Conservation (phyloP, 2,888 invertebrate genomes). For the Apantesis nais region DNA sequence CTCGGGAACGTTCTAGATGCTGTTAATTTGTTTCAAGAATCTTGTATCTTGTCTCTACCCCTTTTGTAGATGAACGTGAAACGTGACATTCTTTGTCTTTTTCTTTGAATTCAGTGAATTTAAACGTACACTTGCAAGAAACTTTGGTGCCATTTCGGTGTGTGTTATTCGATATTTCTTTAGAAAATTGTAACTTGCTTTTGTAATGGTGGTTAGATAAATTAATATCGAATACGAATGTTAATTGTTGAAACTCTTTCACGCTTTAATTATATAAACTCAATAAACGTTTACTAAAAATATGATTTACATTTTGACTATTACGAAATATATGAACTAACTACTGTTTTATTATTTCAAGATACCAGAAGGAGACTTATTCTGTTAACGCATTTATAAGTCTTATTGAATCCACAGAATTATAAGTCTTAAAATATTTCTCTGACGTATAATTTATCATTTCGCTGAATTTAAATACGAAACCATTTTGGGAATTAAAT, state of each 20-base stretch:
- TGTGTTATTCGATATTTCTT: slow-evolving; percentile 5
- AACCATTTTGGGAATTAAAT: background rate
- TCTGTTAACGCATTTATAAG: background rate
- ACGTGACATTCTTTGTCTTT: background rate
- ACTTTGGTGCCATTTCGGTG: background rate
- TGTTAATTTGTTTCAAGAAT: slow-evolving; percentile 2
- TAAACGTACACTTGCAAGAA: background rate
- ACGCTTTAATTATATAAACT: background rate
- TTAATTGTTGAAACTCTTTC: background rate
- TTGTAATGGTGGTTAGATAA: background rate
- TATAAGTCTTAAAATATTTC: background rate
- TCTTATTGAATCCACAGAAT: background rate
- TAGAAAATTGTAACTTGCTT: background rate
- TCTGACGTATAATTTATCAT: background rate
- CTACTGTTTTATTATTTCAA: background rate
- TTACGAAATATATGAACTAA: background rate
- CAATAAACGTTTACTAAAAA: background rate
- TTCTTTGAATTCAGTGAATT: background rate
- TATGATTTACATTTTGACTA: background rate
- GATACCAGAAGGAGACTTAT: background rate
- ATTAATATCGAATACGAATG: too few relatives aligned
- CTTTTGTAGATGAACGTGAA: background rate
- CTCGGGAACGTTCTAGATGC: slow-evolving; percentile 5
- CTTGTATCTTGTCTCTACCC: background rate
- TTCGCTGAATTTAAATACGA: background rate